Percentiles rank a stretch among this genome's conserved stretches.
Conservation (phyloP, 2,797 vertebrate species). For the Nothura maculosa region DNA sequence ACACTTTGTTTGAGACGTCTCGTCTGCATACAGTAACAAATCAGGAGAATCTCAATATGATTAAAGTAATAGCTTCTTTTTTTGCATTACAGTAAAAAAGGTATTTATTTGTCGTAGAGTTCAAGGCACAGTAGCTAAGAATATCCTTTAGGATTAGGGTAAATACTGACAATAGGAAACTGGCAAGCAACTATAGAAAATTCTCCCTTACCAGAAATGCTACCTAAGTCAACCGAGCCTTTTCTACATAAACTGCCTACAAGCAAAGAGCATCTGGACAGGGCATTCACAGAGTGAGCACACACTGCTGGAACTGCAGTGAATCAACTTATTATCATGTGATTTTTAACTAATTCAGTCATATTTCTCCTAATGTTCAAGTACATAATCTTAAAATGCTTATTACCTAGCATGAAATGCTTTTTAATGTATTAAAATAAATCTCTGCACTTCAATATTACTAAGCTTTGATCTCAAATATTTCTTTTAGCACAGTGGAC, state of each 20-base stretch:
- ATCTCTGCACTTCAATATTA: background rate
- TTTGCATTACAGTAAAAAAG: background rate
- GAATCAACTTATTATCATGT: background rate
- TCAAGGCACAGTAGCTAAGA: background rate
- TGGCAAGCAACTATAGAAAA: background rate
- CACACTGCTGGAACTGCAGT: background rate
- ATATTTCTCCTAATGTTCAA: background rate
- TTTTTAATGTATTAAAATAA: constrained; percentile 12
- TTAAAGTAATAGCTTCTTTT: background rate
- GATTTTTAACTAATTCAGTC: constrained; percentile 17
- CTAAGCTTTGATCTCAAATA: background rate
- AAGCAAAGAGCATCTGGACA: background rate
- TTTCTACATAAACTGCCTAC: background rate
- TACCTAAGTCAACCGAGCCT: background rate
- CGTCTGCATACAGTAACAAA: background rate
- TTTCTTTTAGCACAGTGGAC: background rate
- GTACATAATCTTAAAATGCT: background rate
- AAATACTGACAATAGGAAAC: background rate
- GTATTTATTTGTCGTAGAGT: background rate
- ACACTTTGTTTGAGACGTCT: background rate
- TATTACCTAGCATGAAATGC: background rate
- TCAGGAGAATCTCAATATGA: background rate
- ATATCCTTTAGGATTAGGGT: background rate
- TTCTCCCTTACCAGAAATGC: background rate
- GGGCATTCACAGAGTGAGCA: background rate